phyloP scores from a whole-genome alignment of 2,113 vertebrate genomes.

The Pachyramphus minor region DNA sequence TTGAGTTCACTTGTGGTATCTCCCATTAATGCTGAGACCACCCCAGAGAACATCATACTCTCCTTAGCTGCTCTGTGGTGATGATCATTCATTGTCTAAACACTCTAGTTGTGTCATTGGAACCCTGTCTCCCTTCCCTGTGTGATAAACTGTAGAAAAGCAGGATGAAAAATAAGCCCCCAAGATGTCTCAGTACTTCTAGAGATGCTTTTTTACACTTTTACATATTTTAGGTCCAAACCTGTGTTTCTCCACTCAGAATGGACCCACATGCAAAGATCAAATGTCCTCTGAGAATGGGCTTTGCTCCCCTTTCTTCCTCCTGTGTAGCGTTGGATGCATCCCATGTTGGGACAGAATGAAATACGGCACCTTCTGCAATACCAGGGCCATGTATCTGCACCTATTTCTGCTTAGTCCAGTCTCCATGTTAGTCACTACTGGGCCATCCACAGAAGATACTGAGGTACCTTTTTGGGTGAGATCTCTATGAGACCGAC shows the following conservation, averaged over 20 bases:
- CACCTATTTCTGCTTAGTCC: background rate
- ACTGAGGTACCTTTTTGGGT: background rate
- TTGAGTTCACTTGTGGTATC: accelerated
- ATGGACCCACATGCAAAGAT: background rate
- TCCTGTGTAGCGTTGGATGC: background rate
- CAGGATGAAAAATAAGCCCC: background rate
- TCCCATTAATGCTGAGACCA: background rate
- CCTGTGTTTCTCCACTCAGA: background rate
- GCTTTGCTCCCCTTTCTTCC: background rate
- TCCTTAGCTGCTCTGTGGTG: background rate
- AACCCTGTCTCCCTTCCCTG: background rate
- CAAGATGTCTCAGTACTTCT: background rate
- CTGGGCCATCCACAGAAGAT: background rate
- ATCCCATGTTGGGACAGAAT: background rate
- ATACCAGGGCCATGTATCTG: background rate
- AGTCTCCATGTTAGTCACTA: background rate
- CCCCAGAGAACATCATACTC: background rate
- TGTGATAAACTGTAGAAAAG: background rate
- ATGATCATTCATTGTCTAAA: background rate
- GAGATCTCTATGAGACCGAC: background rate
- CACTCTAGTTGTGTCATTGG: background rate
- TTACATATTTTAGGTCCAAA: background rate
- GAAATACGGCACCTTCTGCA: background rate
- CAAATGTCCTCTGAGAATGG: background rate
- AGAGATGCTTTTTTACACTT: background rate